Evolutionary conservation across 2,888 invertebrate genomes (phyloP).

Genomic region (Amphipoea oculea): DNA sequence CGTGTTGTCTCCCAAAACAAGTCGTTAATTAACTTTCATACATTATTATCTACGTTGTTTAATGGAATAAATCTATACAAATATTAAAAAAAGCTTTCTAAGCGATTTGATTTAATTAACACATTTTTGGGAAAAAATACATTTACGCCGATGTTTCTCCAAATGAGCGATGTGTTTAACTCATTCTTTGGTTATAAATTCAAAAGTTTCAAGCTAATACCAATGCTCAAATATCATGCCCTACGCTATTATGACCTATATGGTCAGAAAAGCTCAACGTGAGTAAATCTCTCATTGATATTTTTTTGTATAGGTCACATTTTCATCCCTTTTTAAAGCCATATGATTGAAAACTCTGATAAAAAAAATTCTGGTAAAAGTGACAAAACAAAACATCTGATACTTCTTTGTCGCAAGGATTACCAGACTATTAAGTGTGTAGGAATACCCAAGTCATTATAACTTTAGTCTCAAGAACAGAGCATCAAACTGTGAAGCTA

Average conservation of each 20-base stretch:
- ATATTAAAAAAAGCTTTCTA: no score
- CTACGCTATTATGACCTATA: background rate
- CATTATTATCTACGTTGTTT: no score
- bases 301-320: background rate
- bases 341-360: conserved; percentile 6
- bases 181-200: background rate
- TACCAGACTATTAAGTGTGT: conserved; percentile 53
- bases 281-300: background rate
- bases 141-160: no score
- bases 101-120: no score
- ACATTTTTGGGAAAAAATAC: no score
- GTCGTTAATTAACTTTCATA: no score
- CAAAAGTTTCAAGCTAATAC: background rate
- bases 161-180: background rate
- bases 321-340: background rate
- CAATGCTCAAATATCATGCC: background rate
- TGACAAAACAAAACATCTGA: conserved; percentile 30
- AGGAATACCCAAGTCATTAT: conserved; percentile 60
- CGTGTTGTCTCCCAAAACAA: no score
- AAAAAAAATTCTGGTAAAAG: conserved; percentile 17
- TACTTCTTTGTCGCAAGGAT: conserved; percentile 27
- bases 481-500: conserved; percentile 63
- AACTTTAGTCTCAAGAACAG: conserved; percentile 54
- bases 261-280: background rate
- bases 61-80: no score